Evolutionary conservation across 2,113 vertebrate species (phyloP), one percentile per base, ranked within the genome.

Genomic region (Pachyramphus minor): DNA sequence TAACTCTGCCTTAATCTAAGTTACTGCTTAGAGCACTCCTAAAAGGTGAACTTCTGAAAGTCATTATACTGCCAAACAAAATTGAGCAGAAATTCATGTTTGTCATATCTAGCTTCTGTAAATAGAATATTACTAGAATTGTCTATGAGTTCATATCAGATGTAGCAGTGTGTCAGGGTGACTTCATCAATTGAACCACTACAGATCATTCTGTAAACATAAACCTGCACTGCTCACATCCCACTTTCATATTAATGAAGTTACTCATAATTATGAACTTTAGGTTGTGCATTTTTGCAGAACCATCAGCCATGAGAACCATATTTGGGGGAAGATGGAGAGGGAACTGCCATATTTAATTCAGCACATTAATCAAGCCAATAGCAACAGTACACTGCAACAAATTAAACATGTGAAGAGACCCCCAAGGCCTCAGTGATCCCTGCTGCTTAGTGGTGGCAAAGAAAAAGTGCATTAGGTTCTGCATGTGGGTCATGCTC

Each of bases 401-500:
- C 52, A 90, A 87, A 86, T 22, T 8, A 44, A 64, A n/a, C 42
- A 23, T 27, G 31, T 33, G 58, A 89, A 69, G 50, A 91, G 66
- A 86, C 6, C 24, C 41, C 19, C 33, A 55, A 52, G 62, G 42
- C 14, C 64, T 52, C 53, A 49, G 60, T 11, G 62, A 72, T 63
- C 56, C 33, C 68, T 67, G 47, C 14, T 37, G 56, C 78, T 64
- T 1, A 44, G 27, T 5, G 42, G 60, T 7, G 3, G 66, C 41
- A 39, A n/a, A 74, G 17, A 42, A 64, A 42, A 60, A 21, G 4
- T 17, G 19, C 9, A 4, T 25, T 11, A 44, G 21, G n/a, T 50
- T 68, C 44, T 9, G 2, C 9, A 6, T 10, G 21, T 30, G 35
- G 14, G 23, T 44, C 47, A 45, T 0, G 0, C 16, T 64, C 49